Conservation (phyloP, 2,797 vertebrate species). For the Sebastes itinus region DNA sequence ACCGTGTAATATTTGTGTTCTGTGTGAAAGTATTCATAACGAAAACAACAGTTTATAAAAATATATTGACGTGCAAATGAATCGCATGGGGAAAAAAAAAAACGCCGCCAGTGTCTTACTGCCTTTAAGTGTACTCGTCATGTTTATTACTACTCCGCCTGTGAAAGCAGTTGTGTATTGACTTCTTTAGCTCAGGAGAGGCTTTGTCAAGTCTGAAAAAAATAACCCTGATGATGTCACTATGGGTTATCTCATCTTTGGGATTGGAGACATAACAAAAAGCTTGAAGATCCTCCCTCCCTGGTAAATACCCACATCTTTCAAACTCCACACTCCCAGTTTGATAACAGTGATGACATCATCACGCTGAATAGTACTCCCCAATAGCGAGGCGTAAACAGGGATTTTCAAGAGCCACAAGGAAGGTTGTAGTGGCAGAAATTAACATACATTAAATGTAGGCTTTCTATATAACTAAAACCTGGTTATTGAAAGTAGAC, state of each 20-base stretch:
- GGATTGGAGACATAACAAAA: neutral
- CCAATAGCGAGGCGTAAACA: neutral
- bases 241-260: neutral
- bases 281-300: neutral
- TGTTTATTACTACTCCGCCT: neutral
- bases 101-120: neutral
- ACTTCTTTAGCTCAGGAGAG: neutral
- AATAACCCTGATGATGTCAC: neutral
- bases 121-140: neutral
- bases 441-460: neutral
- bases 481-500: neutral
- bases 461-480: neutral
- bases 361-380: neutral
- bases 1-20: neutral
- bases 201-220: neutral
- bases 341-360: neutral
- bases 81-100: neutral
- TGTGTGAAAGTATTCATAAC: neutral
- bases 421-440: neutral
- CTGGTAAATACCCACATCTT: constrained; percentile 1
- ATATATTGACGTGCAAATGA: neutral
- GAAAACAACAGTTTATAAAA: neutral
- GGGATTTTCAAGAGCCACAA: neutral
- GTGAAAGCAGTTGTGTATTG: neutral
- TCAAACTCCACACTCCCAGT: neutral